A percentile compares a stretch with the other conserved stretches of the same genome.
Conservation (phyloP, 2,888 invertebrate species). For the Xestia sexstrigata region DNA sequence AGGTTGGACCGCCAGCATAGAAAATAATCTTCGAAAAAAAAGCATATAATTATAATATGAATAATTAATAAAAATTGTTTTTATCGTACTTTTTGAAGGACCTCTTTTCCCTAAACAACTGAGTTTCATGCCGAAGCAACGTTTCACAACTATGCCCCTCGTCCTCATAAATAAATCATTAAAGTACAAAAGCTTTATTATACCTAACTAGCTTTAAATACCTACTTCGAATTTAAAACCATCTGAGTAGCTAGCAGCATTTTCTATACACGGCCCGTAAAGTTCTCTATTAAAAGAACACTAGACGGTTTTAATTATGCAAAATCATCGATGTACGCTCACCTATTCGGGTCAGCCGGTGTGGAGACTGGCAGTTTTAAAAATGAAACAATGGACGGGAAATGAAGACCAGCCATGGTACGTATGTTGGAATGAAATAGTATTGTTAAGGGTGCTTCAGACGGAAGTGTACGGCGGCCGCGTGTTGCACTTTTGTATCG, state of each 20-base stretch:
- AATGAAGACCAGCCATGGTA: conserved; percentile 70
- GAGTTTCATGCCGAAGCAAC: neutral
- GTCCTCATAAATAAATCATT: neutral
- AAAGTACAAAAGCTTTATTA: neutral
- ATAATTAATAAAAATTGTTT: too few relatives aligned
- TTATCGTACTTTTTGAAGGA: neutral
- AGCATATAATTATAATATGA: too few relatives aligned
- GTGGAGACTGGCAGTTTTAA: conserved; percentile 78
- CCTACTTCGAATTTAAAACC: conserved; percentile 15
- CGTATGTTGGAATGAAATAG: conserved; percentile 74
- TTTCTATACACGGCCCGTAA: conserved; percentile 56
- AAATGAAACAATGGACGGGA: conserved; percentile 84
- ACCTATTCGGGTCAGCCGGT: conserved; percentile 81
- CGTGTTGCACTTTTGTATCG: conserved; percentile 68
- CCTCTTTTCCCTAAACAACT: neutral
- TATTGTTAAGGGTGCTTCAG: conserved; percentile 69
- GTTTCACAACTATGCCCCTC: neutral
- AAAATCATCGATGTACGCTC: conserved; percentile 80
- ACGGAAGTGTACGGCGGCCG: conserved; percentile 63
- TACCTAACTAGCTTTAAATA: conserved; percentile 4
- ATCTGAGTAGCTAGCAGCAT: conserved; percentile 13
- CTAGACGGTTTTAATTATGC: conserved; percentile 85
- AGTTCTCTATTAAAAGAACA: conserved; percentile 72
- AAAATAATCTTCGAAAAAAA: neutral
- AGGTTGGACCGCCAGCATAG: too few relatives aligned